Base-by-base conservation (phyloP, 2,888 invertebrate species). In the Baronia brevicornis region DNA sequence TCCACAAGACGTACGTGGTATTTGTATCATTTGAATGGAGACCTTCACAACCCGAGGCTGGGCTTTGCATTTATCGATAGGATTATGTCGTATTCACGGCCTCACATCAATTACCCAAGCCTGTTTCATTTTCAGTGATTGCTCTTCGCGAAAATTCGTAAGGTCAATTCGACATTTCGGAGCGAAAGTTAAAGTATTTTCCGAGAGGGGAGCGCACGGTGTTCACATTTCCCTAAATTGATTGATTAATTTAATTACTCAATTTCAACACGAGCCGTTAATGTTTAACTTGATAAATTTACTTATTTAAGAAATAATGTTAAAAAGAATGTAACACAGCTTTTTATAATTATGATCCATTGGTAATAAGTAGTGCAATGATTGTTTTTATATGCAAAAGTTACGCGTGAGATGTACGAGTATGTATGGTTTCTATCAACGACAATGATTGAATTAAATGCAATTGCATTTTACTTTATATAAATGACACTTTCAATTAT, bases 41-140 rank as follows among this genome's bases (percentile, higher is more conserved):
- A 31, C 31, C 20, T 32, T 36, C 8, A 8, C 5, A 36, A 36
- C 22, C 26, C 27, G 35, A 15, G 27, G 13, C 40, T 28, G 18
- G 25, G 38, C 34, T 36, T 28, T 28, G 38, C 38, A 37, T 37
- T 34, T 32, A 26, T 37, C 34, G 36, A 33, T 36, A 26, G 28
- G 41, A 38, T 36, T 41, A 38, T 31, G 31, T 28, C 28, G 19
- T 36, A 23, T 27, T 13, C 27, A 11, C 28, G 31, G n/a, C n/a
- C n/a, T n/a, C 27, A 17, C 27, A 26, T 30, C 30, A 31, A 36
- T 36, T 30, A 31, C 27, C n/a, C n/a, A 5, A 5, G 13, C 9
- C 23, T 31, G 30, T 36, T 31, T 31, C 14, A 36, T 27, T 36
- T 31, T 17, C 33, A 33, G 22, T 27, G 36, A 36, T 31, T 19